Evolutionary conservation across 2,113 vertebrate genomes (phyloP).

Genomic region (Gadus chalcogrammus): DNA sequence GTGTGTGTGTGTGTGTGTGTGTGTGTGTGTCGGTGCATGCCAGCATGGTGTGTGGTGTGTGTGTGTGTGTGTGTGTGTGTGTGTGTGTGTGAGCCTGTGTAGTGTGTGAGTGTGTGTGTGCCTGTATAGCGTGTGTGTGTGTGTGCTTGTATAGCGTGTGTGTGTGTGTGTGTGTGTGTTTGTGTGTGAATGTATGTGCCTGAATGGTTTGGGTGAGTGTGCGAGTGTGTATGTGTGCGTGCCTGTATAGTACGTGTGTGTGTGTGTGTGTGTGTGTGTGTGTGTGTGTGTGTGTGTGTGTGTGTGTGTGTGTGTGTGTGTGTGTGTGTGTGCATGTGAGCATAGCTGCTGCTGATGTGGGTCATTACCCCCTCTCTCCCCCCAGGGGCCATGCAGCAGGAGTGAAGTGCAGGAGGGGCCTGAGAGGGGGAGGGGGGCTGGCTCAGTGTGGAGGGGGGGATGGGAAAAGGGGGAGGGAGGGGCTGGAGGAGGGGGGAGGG

Average conservation of each 20-base stretch:
- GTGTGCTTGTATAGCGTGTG: no score
- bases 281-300: constrained; percentile 9
- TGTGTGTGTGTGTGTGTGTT: constrained; percentile 12
- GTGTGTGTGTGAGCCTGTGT: neutral
- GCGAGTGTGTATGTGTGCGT: constrained; percentile 17
- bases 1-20: constrained; percentile 3
- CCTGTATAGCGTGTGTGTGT: constrained; percentile 13
- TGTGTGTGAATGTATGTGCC: no score
- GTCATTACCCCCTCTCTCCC: constrained; percentile 72
- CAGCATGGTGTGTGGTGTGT: neutral
- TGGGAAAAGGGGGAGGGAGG: no score
- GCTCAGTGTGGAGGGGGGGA: no score
- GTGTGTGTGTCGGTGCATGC: constrained; percentile 6
- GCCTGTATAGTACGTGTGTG: constrained; percentile 22
- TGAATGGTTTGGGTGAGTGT: no score
- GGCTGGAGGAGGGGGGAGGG: constrained; percentile 7
- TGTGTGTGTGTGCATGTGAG: constrained; percentile 40
- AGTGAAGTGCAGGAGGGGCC: constrained; percentile 30
- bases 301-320: constrained; percentile 11
- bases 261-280: constrained; percentile 1
- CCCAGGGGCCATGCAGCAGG: constrained; percentile 62
- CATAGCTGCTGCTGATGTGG: constrained; percentile 72
- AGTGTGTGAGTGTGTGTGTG: no score
- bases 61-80: neutral
- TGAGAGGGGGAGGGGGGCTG: neutral